Base-by-base conservation (phyloP, 2,888 invertebrate species). In the Prenolepis imparis region DNA sequence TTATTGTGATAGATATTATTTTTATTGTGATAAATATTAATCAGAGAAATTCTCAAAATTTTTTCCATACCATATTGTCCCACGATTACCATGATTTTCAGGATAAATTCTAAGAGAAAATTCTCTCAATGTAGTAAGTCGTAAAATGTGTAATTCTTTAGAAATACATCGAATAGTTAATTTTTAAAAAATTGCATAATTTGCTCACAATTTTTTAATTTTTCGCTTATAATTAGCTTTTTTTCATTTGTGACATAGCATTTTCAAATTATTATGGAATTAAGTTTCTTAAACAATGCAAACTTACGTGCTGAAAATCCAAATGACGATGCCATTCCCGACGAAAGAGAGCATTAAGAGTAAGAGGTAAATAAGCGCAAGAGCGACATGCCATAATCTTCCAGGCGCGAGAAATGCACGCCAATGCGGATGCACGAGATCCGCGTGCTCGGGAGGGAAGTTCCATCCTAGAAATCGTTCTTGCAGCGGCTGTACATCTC, bases 281-380 rank as follows among this genome's bases (percentile, higher is more conserved):
- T 9, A 67, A n/a, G 32, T 80, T 48, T 59, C 24, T 68, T 36
- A 70, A 78, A 15, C 18, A 1, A 32, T 36, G 55, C 67, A 72
- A 8, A 95, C 96, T 96, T 93, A 97, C 97, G 97, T 97, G 92
- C 96, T 95, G 93, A 97, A 97, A 91, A 97, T 96, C 96, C 97
- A 97, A 85, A 97, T 95, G 86, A 97, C 97, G 89, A 97, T 96
- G 5, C 97, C 97, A 91, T 97, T 97, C n/a, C 97, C 97, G 28
- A 96, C 95, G 2, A 96, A 67, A 0, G 96, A 97, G 1, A 96
- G 95, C 1, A 95, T 82, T 95, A 97, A 96, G 41, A 97, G 95
- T 91, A 96, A 95, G 32, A 96, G 95, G 93, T 97, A 97, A 85
- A 96, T 95, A 52, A 97, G 95, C 2, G 96, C 97, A 24, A 97